Percentiles rank a stretch among this genome's conserved stretches.
Evolutionary conservation across 2,113 vertebrate genomes (phyloP).

Genomic region (Lophius piscatorius): DNA sequence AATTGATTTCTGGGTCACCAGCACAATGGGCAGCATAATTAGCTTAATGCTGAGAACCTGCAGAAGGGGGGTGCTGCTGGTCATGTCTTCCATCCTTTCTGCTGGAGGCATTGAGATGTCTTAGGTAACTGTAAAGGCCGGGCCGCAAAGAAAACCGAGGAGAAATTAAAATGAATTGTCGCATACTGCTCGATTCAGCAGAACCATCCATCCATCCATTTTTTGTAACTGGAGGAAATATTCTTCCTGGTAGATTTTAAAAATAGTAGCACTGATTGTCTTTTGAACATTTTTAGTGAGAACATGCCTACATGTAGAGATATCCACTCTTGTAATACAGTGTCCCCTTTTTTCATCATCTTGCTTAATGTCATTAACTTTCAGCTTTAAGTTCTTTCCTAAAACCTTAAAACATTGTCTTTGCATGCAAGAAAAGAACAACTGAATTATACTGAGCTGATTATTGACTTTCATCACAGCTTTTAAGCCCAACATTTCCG

Average conservation of each 20-base stretch:
- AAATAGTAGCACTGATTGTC: too few relatives aligned
- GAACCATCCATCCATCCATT: neutral
- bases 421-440: neutral
- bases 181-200: neutral
- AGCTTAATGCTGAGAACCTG: neutral
- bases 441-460: too few relatives aligned
- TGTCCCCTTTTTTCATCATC: too few relatives aligned
- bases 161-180: neutral
- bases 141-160: neutral
- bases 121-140: neutral
- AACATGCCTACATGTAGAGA: too few relatives aligned
- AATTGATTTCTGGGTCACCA: constrained; percentile 7
- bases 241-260: too few relatives aligned
- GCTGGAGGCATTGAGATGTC: neutral
- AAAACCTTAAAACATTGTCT: neutral
- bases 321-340: too few relatives aligned
- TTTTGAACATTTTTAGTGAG: too few relatives aligned
- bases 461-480: constrained; percentile 30
- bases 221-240: too few relatives aligned
- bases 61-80: neutral
- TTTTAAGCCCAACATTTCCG: constrained; percentile 39
- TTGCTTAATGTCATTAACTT: too few relatives aligned
- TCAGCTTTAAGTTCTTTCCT: neutral
- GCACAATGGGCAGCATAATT: constrained; percentile 5
- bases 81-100: neutral